phyloP scores from a whole-genome alignment of 2,888 invertebrate genomes.

The Hirtodrosophila histrioides region DNA sequence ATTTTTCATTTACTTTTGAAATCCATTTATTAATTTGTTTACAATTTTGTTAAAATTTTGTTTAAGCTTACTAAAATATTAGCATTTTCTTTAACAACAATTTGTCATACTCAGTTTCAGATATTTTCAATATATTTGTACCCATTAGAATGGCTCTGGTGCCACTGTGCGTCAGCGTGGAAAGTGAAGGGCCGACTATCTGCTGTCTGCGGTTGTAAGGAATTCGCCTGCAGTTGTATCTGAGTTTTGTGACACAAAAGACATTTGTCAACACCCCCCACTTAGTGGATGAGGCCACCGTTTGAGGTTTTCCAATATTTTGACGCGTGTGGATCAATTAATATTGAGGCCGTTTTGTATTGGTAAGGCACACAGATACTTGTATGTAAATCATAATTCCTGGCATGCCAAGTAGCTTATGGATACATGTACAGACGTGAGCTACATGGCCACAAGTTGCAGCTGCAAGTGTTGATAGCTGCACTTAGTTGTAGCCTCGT shows the following conservation, averaged over 20 bases:
- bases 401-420: constrained; percentile 9
- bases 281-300: constrained; percentile 53
- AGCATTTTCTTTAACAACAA: too few relatives aligned
- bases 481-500: constrained; percentile 70
- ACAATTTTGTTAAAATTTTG: too few relatives aligned
- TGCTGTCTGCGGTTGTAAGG: constrained; percentile 36
- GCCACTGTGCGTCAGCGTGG: constrained; percentile 32
- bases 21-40: too few relatives aligned
- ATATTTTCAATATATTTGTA: background rate
- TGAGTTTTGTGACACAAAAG: constrained; percentile 61
- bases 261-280: constrained; percentile 80
- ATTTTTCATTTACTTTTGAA: too few relatives aligned
- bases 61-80: too few relatives aligned
- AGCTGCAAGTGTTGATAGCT: constrained; percentile 76
- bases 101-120: too few relatives aligned
- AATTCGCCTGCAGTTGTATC: constrained; percentile 31
- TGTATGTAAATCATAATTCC: constrained; percentile 65
- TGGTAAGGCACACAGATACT: constrained; percentile 4
- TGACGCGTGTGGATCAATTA: constrained; percentile 76
- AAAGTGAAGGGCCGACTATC: constrained; percentile 51
- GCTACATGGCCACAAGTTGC: constrained; percentile 22
- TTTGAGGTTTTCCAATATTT: constrained; percentile 59
- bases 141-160: background rate
- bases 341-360: constrained; percentile 26
- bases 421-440: constrained; percentile 8